These are phyloP conservation scores for Platysteira castanea DNA, from an alignment of 2,113 vertebrate species.

Conservation along the genomic window DNA sequence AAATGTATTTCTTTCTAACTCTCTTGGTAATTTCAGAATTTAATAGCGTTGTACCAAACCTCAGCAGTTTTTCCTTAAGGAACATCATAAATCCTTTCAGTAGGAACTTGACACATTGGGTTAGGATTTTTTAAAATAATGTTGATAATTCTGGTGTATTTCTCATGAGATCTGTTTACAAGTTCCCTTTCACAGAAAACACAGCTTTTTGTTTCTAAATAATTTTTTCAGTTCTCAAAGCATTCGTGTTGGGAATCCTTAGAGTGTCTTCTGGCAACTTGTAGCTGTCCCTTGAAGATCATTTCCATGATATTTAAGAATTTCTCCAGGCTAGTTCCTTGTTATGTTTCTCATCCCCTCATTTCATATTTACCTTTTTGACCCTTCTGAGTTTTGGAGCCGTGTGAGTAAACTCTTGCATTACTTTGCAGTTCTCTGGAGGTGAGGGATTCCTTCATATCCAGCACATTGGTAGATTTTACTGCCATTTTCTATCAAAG, in stretches of 20 bases:
- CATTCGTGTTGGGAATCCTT: neutral
- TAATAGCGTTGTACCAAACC: neutral
- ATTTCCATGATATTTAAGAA: neutral
- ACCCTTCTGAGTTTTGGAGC: neutral
- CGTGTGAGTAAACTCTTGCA: rapidly evolving
- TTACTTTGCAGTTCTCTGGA: neutral
- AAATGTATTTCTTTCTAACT: neutral
- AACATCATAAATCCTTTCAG: neutral
- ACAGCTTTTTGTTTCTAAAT: neutral
- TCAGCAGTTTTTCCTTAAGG: neutral
- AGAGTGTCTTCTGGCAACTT: neutral
- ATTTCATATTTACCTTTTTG: neutral
- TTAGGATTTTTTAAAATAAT: neutral
- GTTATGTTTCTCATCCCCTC: neutral
- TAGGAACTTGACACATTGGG: neutral
- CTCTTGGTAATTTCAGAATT: neutral
- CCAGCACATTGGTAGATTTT: neutral
- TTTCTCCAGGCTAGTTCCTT: neutral
- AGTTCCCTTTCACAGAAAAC: neutral
- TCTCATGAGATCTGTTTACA: neutral
- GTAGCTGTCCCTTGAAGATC: neutral
- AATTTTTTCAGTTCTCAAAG: neutral
- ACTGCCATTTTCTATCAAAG: neutral
- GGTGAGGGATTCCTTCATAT: neutral
- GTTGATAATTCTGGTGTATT: neutral